Evolutionary conservation across 2,113 vertebrate genomes (phyloP).

Genomic region (Crotophaga sulcirostris): DNA sequence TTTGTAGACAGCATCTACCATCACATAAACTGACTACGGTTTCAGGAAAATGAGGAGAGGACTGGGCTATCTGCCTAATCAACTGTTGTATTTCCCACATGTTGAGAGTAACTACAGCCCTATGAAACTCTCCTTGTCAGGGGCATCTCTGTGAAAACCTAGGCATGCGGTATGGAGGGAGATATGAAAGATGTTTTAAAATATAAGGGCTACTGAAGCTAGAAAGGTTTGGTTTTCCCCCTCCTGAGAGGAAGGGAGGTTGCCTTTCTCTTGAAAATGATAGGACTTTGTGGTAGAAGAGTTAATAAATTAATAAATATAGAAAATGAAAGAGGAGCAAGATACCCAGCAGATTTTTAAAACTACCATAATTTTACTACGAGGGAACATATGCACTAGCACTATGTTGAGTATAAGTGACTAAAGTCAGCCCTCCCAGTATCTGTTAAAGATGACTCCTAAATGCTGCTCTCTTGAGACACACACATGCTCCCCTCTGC

Average conservation of each 20-base stretch:
- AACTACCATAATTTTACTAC: neutral
- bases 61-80: accelerated
- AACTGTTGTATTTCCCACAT: neutral
- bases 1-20: neutral
- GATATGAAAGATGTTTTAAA: neutral
- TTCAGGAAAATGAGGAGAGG: neutral
- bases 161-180: neutral
- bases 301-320: neutral
- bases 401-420: neutral
- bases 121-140: neutral
- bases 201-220: neutral
- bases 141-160: neutral
- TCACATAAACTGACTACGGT: neutral
- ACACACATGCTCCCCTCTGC: neutral
- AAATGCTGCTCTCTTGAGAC: neutral
- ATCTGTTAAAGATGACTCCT: neutral
- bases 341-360: neutral
- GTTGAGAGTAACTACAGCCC: neutral
- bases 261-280: neutral
- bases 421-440: neutral
- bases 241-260: neutral
- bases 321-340: neutral
- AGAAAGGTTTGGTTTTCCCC: neutral
- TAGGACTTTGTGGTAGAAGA: neutral
- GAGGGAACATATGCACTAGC: neutral